phyloP scores from a whole-genome alignment of 2,888 invertebrate genomes.

The Neria commutata region DNA sequence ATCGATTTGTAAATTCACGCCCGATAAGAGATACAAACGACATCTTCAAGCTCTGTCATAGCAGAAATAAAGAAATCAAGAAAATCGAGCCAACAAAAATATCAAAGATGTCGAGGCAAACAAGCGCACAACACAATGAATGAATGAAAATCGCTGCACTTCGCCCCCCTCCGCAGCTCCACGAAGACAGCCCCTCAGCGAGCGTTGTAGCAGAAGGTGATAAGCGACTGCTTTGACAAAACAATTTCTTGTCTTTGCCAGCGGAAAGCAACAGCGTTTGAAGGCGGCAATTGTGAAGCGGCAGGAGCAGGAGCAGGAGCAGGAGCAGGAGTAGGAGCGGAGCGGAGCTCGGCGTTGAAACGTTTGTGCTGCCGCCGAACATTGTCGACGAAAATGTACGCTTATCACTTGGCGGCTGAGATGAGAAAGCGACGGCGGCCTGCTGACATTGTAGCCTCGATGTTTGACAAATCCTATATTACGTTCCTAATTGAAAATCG shows the following conservation, averaged over 20 bases:
- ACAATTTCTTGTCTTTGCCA: not conserved
- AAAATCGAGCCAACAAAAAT: not conserved
- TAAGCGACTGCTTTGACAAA: not conserved
- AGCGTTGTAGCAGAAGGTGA: not conserved
- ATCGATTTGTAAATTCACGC: constrained; percentile 55
- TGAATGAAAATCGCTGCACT: not conserved
- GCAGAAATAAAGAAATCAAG: not conserved
- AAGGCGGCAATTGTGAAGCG: too few species aligned
- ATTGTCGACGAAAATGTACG: constrained; percentile 36
- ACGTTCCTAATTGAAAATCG: constrained; percentile 20
- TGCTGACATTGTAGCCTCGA: constrained; percentile 29
- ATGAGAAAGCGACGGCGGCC: constrained; percentile 12
- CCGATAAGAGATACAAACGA: constrained; percentile 43
- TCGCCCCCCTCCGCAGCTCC: too few species aligned
- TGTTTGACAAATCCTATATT: constrained; percentile 48
- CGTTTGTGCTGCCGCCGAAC: constrained; percentile 42
- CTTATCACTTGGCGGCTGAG: constrained; percentile 40
- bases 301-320: not conserved
- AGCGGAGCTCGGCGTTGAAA: too few species aligned
- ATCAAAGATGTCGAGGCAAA: not conserved
- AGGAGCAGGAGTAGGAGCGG: too few species aligned
- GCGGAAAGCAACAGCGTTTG: not conserved
- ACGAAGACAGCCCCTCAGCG: not conserved
- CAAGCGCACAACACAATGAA: not conserved
- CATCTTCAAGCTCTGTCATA: too few species aligned